Evolutionary conservation across 2,113 vertebrate species (phyloP).

Genomic region (Lepus europaeus): DNA sequence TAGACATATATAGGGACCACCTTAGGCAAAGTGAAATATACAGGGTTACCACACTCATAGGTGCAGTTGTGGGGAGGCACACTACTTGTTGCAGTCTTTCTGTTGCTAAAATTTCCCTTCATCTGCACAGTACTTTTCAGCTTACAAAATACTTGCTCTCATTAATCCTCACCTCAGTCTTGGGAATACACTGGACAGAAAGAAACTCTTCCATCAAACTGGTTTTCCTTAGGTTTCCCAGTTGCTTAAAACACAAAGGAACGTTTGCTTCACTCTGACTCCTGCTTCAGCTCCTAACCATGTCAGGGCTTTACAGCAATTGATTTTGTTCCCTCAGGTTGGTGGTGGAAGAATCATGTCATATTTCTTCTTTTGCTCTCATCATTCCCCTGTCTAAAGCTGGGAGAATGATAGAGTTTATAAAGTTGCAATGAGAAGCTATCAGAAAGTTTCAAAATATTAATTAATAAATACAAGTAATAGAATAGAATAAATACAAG

Average conservation of each 20-base stretch:
- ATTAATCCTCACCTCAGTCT: neutral
- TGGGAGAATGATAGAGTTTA: neutral
- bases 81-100: neutral
- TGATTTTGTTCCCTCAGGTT: neutral
- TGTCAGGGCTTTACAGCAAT: neutral
- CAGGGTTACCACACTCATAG: neutral
- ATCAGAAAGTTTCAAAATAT: conserved; percentile 10
- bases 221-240: conserved; percentile 1
- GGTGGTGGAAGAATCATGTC: neutral
- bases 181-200: neutral
- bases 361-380: neutral
- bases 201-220: conserved; percentile 15
- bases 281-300: neutral
- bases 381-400: neutral
- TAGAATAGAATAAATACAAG: neutral
- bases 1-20: neutral
- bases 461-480: neutral
- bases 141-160: neutral
- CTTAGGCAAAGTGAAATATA: neutral
- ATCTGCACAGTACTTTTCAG: neutral
- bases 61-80: neutral
- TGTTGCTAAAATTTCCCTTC: neutral
- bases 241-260: neutral
- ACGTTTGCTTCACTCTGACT: neutral
- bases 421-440: neutral